phyloP scores from a whole-genome alignment of 2,797 vertebrate genomes.

The Tauraco hartlaubi region DNA sequence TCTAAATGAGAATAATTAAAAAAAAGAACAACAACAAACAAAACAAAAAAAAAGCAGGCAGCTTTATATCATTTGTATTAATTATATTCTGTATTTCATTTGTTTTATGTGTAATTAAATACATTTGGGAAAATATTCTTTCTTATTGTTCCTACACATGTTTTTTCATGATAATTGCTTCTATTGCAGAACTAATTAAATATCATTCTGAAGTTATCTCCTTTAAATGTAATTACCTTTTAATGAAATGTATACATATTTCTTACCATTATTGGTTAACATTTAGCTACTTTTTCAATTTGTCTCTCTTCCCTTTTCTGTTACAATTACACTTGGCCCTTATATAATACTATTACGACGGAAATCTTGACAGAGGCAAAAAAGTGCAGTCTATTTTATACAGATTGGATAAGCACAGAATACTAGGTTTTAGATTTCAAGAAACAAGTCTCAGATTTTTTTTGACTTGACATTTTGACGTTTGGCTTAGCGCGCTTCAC shows the following conservation, averaged over 20 bases:
- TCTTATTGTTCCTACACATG: not conserved
- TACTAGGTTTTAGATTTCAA: not conserved
- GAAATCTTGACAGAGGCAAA: not conserved
- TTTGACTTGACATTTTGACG: not conserved
- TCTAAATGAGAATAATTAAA: not conserved
- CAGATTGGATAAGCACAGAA: not conserved
- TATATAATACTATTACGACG: not conserved
- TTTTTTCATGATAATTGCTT: conserved; percentile 25
- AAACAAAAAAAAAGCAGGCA: fast-evolving
- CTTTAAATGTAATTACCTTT: conserved; percentile 15
- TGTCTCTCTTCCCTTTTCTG: not conserved
- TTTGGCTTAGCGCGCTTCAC: not conserved
- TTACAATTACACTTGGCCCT: not conserved
- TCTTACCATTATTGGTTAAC: not conserved
- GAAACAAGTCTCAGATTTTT: not conserved
- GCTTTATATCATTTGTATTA: not conserved
- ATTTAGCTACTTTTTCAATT: not conserved
- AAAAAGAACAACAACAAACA: no score
- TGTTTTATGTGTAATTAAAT: not conserved
- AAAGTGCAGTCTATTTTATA: not conserved
- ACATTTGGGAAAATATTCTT: not conserved
- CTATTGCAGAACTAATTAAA: conserved; percentile 39
- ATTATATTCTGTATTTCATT: not conserved
- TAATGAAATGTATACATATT: conserved; percentile 20
- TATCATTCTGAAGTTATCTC: not conserved